Evolutionary conservation across 2,888 invertebrate species (phyloP).

Genomic region (Allophyes oxyacanthae): DNA sequence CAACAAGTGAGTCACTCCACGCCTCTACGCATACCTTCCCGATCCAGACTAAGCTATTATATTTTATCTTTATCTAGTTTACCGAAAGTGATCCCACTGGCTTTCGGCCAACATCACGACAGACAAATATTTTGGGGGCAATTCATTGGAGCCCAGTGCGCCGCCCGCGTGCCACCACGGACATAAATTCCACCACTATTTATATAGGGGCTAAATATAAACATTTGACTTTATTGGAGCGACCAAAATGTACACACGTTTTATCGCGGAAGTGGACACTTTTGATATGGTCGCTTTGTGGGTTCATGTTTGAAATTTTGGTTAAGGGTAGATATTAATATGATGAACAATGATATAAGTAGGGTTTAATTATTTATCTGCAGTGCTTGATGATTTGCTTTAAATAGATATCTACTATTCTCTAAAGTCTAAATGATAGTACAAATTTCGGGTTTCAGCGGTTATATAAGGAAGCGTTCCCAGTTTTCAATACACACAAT

Average conservation of each 20-base stretch:
- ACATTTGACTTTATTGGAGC: conserved; percentile 75
- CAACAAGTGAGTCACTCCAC: conserved; percentile 66
- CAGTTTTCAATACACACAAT: no score
- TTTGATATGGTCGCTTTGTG: conserved; percentile 53
- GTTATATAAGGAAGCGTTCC: no score
- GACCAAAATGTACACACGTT: conserved; percentile 66
- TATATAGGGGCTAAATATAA: conserved; percentile 79
- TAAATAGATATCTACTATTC: no score
- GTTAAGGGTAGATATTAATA: conserved; percentile 24
- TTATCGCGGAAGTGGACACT: conserved; percentile 68
- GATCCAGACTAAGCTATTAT: conserved; percentile 72
- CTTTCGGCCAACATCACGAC: conserved; percentile 79
- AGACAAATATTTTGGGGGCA: conserved; percentile 86
- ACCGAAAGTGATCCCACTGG: conserved; percentile 87
- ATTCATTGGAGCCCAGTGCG: conserved; percentile 78
- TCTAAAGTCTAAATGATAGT: no score
- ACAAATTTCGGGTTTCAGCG: no score
- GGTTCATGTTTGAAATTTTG: conserved; percentile 40
- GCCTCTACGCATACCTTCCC: conserved; percentile 60
- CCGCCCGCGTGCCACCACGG: conserved; percentile 64
- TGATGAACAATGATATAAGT: not conserved
- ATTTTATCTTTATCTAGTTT: conserved; percentile 76
- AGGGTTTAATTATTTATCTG: not conserved
- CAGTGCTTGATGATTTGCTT: no score
- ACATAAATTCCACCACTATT: conserved; percentile 81